Evolutionary conservation across 2,113 vertebrate genomes (phyloP).

Genomic region (Pitta sordida): DNA sequence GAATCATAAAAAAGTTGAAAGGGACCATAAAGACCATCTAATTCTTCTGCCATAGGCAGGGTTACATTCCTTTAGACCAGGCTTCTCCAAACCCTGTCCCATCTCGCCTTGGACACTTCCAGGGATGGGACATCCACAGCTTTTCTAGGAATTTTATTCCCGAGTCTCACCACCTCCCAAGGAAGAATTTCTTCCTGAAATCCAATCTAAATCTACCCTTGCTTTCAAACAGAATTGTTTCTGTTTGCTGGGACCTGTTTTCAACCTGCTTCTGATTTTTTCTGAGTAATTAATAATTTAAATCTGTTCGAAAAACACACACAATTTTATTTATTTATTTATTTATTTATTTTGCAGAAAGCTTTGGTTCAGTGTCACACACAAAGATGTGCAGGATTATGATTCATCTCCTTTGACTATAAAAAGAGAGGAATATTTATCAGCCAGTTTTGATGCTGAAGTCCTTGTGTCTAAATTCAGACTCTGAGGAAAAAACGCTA

Average conservation of each 20-base stretch:
- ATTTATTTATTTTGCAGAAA: not conserved
- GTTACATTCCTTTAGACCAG: not conserved
- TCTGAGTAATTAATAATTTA: not conserved
- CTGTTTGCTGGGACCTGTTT: not conserved
- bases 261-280: not conserved
- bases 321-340: not conserved
- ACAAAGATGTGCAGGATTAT: not conserved
- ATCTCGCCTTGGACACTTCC: not conserved
- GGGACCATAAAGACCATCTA: not conserved
- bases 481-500: not conserved
- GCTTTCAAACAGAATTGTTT: not conserved
- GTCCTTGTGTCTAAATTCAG: not conserved
- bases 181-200: not conserved
- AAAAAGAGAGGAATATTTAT: not conserved
- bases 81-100: rapidly evolving
- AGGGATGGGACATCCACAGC: not conserved
- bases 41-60: not conserved
- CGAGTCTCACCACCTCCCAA: rapidly evolving
- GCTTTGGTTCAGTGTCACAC: not conserved
- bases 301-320: not conserved
- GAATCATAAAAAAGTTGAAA: not conserved
- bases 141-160: too few species aligned
- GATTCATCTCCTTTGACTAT: not conserved
- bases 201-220: not conserved
- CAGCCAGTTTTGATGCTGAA: not conserved